phyloP scores from a whole-genome alignment of 1,140 invertebrate genomes.

The Mizuhopecten yessoensis region DNA sequence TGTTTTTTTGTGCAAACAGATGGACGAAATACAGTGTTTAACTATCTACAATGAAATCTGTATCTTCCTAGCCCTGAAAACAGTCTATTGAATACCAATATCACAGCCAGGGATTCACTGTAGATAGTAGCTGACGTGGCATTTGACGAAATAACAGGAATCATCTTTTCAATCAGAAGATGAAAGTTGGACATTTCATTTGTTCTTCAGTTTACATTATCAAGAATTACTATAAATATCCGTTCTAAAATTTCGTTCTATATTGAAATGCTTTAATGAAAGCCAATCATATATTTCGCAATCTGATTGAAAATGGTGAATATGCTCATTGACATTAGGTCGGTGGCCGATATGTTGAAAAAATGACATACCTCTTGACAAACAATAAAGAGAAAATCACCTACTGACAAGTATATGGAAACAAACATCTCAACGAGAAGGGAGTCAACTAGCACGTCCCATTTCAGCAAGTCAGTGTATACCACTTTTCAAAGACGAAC shows the following conservation, averaged over 20 bases:
- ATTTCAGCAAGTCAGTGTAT: too few species aligned
- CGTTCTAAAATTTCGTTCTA: background rate
- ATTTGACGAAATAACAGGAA: background rate
- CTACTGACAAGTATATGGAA: too few species aligned
- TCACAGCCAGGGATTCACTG: background rate
- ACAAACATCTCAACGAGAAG: too few species aligned
- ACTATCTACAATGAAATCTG: constrained; percentile 1
- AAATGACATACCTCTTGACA: too few species aligned
- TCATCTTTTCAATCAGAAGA: background rate
- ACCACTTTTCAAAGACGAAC: too few species aligned
- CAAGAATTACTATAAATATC: background rate
- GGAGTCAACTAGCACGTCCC: too few species aligned
- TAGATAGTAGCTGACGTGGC: background rate
- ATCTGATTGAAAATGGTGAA: background rate
- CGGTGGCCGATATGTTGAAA: too few species aligned
- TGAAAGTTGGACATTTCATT: background rate
- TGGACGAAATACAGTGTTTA: background rate
- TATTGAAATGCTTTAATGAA: background rate
- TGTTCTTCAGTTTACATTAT: background rate
- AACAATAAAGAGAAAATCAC: too few species aligned
- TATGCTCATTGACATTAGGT: background rate
- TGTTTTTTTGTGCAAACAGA: background rate
- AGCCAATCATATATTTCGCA: background rate
- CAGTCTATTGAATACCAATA: background rate
- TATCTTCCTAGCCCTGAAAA: background rate